Conservation (phyloP, 2,888 invertebrate genomes). For the Nomada ferruginata region DNA sequence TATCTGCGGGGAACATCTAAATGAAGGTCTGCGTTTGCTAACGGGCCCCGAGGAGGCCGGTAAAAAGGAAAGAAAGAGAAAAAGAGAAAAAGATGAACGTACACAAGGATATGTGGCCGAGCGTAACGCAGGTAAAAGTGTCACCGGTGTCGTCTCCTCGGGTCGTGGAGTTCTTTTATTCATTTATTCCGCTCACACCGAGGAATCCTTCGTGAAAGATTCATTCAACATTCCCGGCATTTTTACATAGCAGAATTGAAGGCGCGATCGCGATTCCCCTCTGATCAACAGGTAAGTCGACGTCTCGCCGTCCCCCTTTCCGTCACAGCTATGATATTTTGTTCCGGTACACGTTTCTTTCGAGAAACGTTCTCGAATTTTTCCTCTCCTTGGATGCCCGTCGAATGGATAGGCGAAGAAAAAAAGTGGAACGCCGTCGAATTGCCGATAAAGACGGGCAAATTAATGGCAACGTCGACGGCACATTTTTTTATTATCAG, state of each 20-base stretch:
- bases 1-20: constrained; percentile 42
- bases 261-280: constrained; percentile 46
- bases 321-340: neutral
- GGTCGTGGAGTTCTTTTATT: constrained; percentile 58
- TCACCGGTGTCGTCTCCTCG: constrained; percentile 60
- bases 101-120: constrained; percentile 13
- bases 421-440: neutral
- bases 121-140: constrained; percentile 60
- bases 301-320: constrained; percentile 37
- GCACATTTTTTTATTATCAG: constrained; percentile 25
- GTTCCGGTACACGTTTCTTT: neutral
- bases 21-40: constrained; percentile 38
- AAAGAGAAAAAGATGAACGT: constrained; percentile 3
- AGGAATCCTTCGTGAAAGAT: constrained; percentile 72
- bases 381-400: too few species aligned
- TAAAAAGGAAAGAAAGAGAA: neutral
- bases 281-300: constrained; percentile 16
- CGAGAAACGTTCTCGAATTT: neutral
- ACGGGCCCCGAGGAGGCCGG: constrained; percentile 47
- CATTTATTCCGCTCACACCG: constrained; percentile 71
- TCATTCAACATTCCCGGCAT: constrained; percentile 74
- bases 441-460: constrained; percentile 37
- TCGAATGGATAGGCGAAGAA: neutral
- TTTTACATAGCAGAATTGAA: constrained; percentile 59
- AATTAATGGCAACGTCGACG: constrained; percentile 17